Evolutionary conservation across 2,797 vertebrate genomes (phyloP).

Genomic region (Alexandromys oeconomus): DNA sequence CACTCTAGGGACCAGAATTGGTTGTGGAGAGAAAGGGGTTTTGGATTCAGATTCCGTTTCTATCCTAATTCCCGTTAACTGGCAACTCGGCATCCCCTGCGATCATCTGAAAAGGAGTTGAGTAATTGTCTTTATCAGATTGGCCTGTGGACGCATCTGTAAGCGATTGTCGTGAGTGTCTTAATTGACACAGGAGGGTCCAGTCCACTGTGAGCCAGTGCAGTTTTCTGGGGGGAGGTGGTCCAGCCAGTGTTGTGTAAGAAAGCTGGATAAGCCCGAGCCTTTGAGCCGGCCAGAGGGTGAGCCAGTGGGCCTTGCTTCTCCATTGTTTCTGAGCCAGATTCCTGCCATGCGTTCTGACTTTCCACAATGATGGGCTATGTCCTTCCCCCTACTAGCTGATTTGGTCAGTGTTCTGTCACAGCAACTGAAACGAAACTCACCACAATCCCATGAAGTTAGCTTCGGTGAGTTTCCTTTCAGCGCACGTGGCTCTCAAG

Average conservation of each 20-base stretch:
- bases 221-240: background rate
- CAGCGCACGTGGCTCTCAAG: background rate
- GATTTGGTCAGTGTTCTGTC: background rate
- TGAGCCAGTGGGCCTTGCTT: background rate
- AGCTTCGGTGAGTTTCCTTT: constrained; percentile 35
- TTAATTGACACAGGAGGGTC: background rate
- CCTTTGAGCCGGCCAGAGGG: background rate
- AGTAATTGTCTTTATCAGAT: background rate
- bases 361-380: background rate
- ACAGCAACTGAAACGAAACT: background rate
- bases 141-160: background rate
- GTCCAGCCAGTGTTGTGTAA: background rate
- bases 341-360: background rate
- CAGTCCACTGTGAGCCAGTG: background rate
- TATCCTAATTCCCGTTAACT: background rate
- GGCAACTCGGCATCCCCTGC: background rate
- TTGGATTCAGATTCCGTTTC: background rate
- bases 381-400: background rate
- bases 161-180: background rate
- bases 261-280: background rate
- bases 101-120: background rate
- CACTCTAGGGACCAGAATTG: background rate
- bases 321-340: background rate
- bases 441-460: background rate
- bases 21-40: background rate